phyloP scores from a whole-genome alignment of 2,113 vertebrate genomes.

The Tyrannus savana region DNA sequence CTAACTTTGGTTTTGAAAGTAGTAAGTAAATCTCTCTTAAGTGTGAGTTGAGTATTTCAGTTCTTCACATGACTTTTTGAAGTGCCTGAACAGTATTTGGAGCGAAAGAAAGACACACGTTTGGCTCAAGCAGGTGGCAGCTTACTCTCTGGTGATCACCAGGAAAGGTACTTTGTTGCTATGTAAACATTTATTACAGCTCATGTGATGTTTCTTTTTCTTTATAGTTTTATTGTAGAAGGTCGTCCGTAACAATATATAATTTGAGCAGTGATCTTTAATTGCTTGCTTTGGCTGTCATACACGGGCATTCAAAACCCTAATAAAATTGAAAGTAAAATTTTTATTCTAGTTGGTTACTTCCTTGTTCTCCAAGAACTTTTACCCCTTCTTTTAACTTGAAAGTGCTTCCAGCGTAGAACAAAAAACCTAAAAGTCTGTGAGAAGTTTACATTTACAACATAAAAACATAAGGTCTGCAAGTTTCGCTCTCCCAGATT shows the following conservation, averaged over 20 bases:
- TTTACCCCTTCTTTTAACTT: neutral
- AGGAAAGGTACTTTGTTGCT: neutral
- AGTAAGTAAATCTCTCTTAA: neutral
- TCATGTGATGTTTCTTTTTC: neutral
- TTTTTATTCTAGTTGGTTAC: neutral
- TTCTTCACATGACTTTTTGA: constrained; percentile 24
- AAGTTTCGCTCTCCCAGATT: neutral
- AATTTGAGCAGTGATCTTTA: neutral
- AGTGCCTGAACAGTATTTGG: neutral
- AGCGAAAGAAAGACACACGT: neutral
- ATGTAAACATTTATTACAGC: constrained; percentile 4
- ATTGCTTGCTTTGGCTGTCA: neutral
- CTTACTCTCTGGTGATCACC: neutral
- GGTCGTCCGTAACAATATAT: neutral
- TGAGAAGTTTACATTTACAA: neutral
- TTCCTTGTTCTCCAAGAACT: neutral
- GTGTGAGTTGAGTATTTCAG: constrained; percentile 1
- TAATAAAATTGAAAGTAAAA: neutral
- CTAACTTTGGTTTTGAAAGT: neutral
- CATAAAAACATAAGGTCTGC: neutral
- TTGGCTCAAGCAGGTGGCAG: neutral
- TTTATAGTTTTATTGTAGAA: neutral
- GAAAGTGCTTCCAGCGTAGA: neutral
- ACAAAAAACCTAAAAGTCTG: neutral
- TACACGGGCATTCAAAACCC: neutral